Conservation (phyloP, 37 sponge, comb jelly and placozoan genomes). For the Mnemiopsis leidyi region DNA sequence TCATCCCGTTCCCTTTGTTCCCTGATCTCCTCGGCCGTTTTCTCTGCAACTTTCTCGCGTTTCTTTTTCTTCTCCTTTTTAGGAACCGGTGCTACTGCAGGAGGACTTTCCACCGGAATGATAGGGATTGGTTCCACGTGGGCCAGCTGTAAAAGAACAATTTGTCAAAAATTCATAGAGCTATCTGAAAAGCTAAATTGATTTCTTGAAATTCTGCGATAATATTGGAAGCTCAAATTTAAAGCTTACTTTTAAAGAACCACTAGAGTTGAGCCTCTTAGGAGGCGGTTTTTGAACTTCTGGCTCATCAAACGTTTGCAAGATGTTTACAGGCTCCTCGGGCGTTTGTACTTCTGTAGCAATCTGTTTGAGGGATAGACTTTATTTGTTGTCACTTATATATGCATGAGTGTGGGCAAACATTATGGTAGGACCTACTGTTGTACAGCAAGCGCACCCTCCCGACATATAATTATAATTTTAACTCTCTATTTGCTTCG, state of each 20-base stretch:
- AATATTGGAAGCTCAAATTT: too few species aligned
- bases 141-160: neutral
- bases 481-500: too few species aligned
- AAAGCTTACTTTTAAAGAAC: neutral
- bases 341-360: neutral
- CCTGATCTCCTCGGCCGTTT: conserved; percentile 23
- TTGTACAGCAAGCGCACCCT: neutral
- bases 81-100: neutral
- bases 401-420: too few species aligned
- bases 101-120: neutral
- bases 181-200: too few species aligned
- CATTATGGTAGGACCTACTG: neutral
- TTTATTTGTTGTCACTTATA: neutral
- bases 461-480: too few species aligned
- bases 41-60: neutral
- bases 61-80: conserved; percentile 1
- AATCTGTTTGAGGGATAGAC: neutral
- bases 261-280: neutral
- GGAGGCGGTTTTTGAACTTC: neutral
- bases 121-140: neutral
- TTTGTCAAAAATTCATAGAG: neutral
- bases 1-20: conserved; percentile 12
- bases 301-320: neutral
- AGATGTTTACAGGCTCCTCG: neutral
- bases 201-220: too few species aligned